These are phyloP conservation scores for Tinea semifulvella DNA, from an alignment of 2,888 invertebrate genomes.

Conservation along the genomic window DNA sequence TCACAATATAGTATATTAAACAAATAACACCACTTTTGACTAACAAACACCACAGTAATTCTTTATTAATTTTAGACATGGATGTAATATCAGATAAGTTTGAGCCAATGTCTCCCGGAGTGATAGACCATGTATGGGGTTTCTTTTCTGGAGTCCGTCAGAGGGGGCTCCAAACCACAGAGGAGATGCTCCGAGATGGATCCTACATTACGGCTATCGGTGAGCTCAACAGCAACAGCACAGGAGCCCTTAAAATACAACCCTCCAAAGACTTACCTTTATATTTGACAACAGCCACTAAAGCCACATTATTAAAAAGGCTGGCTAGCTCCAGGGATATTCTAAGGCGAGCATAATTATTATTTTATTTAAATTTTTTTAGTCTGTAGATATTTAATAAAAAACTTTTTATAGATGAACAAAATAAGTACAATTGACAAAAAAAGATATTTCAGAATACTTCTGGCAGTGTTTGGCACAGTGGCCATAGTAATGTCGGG, in stretches of 20 bases:
- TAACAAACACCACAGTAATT: no score
- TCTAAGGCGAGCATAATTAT: conserved; percentile 61
- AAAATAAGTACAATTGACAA: not conserved
- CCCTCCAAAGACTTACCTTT: conserved; percentile 76
- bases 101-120: conserved; percentile 77
- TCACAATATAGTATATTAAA: no score
- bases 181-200: conserved; percentile 85
- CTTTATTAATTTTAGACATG: conserved; percentile 67
- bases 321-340: conserved; percentile 76
- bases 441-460: conserved; percentile 59
- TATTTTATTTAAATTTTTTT: not conserved
- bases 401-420: not conserved
- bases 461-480: conserved; percentile 63
- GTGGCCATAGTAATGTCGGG: conserved; percentile 61
- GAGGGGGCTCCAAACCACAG: conserved; percentile 86
- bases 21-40: no score
- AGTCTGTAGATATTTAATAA: not conserved
- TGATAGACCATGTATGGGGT: conserved; percentile 85
- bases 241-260: conserved; percentile 73
- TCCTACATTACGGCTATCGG: conserved; percentile 84
- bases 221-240: conserved; percentile 72
- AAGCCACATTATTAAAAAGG: conserved; percentile 76
- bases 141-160: conserved; percentile 86
- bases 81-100: conserved; percentile 86
- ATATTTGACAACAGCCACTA: conserved; percentile 82